phyloP scores from a whole-genome alignment of 2,888 invertebrate genomes.

The Dendrolimus houi region DNA sequence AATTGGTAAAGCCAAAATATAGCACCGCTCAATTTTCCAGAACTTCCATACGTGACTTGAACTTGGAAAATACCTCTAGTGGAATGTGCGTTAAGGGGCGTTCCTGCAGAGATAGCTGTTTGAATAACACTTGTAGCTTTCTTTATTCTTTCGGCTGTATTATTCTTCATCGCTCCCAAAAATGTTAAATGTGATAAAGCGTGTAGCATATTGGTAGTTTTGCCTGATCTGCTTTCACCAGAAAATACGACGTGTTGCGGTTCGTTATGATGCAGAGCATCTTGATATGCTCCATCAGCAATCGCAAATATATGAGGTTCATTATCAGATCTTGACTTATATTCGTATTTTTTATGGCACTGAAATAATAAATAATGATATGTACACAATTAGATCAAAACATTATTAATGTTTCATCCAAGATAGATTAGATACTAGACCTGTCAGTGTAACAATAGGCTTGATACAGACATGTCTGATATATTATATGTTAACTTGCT shows the following conservation, averaged over 20 bases:
- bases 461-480: too few species aligned
- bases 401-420: too few species aligned
- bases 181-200: constrained; percentile 87
- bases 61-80: constrained; percentile 89
- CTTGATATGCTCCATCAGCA: constrained; percentile 93
- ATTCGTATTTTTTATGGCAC: constrained; percentile 87
- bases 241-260: constrained; percentile 91
- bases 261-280: constrained; percentile 91
- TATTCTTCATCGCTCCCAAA: constrained; percentile 85
- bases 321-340: constrained; percentile 91
- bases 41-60: constrained; percentile 88
- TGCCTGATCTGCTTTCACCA: constrained; percentile 94
- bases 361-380: constrained; percentile 45
- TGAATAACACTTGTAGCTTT: constrained; percentile 84
- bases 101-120: constrained; percentile 89
- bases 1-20: constrained; percentile 90
- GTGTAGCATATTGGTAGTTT: constrained; percentile 89
- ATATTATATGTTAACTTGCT: too few species aligned
- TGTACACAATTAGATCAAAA: too few species aligned
- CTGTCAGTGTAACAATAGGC: too few species aligned
- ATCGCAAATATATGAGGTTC: constrained; percentile 93
- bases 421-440: too few species aligned
- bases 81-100: constrained; percentile 89
- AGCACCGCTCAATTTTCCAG: constrained; percentile 92
- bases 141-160: constrained; percentile 78